Evolutionary conservation across 2,888 invertebrate species (phyloP).

Genomic region (Pristionchus entomophagus): DNA sequence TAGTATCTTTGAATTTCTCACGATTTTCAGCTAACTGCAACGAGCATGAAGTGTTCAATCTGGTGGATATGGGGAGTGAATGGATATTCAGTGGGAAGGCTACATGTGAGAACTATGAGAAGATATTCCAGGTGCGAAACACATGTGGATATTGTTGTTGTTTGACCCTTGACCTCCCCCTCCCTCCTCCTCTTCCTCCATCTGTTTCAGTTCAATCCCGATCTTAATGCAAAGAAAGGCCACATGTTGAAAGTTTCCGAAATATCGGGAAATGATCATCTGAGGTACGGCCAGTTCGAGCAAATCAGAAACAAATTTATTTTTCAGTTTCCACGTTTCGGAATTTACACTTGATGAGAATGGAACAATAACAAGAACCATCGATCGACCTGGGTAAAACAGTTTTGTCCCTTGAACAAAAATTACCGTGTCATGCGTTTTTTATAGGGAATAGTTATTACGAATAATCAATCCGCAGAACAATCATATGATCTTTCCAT

Average conservation of each 20-base stretch:
- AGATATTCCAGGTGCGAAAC: neutral
- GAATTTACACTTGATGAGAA: neutral
- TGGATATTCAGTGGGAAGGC: neutral
- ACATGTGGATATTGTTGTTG: neutral
- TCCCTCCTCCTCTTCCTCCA: no score
- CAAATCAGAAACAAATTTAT: neutral
- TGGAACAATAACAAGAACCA: neutral
- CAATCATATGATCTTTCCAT: no score
- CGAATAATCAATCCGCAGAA: no score
- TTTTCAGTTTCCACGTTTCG: neutral
- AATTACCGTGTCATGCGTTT: no score
- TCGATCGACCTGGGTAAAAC: neutral
- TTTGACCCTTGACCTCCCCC: no score
- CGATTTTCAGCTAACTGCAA: neutral
- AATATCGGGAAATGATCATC: neutral
- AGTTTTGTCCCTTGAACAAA: no score
- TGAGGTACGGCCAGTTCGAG: neutral
- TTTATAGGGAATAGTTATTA: no score
- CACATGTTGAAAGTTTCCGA: neutral
- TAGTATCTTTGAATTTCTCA: no score
- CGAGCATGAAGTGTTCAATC: neutral
- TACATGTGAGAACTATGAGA: neutral
- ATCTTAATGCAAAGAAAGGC: neutral
- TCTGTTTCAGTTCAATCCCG: constrained; percentile 9
- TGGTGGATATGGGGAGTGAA: neutral